A percentile compares a stretch with the other conserved stretches of the same genome.
phyloP scores from a whole-genome alignment of 2,888 invertebrate genomes.

The Xylophagus ater region DNA sequence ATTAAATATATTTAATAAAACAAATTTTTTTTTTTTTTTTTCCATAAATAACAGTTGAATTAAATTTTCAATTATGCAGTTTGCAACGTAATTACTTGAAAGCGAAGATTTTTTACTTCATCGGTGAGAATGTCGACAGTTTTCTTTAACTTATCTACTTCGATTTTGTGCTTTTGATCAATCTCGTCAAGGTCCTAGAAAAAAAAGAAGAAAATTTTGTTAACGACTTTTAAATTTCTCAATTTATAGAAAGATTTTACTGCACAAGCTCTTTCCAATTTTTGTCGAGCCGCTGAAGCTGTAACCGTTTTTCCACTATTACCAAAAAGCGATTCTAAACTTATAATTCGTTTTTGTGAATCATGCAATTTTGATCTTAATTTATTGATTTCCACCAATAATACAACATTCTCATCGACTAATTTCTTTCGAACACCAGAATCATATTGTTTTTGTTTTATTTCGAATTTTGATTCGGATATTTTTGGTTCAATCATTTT shows the following conservation, averaged over 20 bases:
- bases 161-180: constrained; percentile 12
- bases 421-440: constrained; percentile 47
- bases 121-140: constrained; percentile 11
- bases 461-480: constrained; percentile 33
- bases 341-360: constrained; percentile 52
- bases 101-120: no score
- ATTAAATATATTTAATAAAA: neutral
- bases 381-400: constrained; percentile 67
- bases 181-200: constrained; percentile 42
- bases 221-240: neutral
- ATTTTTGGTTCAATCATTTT: no score
- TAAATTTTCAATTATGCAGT: neutral
- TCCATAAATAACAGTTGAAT: neutral
- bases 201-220: constrained; percentile 13
- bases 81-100: constrained; percentile 10
- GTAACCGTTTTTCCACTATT: constrained; percentile 46
- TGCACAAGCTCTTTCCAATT: constrained; percentile 50
- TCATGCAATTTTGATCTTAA: constrained; percentile 57
- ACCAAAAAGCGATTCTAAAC: constrained; percentile 62
- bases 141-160: constrained; percentile 10
- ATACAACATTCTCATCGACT: constrained; percentile 64
- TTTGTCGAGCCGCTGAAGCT: constrained; percentile 50
- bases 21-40: neutral
- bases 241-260: constrained; percentile 21
- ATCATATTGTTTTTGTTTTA: constrained; percentile 18